Evolutionary conservation across 2,797 vertebrate genomes (phyloP), one percentile per base, ranked within the genome.

Genomic region (Tragelaphus eurycerus): DNA sequence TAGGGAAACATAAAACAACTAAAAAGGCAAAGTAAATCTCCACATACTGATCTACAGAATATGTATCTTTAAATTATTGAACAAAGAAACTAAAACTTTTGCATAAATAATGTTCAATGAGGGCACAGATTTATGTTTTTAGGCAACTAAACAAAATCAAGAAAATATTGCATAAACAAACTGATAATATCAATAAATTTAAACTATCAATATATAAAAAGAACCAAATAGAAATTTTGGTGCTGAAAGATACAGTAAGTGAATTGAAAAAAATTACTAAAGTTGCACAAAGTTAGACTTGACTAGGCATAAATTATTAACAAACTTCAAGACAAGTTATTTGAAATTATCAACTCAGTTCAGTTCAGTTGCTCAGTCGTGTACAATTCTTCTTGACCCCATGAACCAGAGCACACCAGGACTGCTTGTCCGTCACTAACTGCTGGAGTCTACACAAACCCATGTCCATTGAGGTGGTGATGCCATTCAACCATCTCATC

Each of bases 331-430:
- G 62, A 19, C 15, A 64, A 64, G n/a, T n/a, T 64, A 64, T 64
- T 64, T 64, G 31, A 64, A 64, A 64, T 64, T 64, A n/a, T 64
- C 31, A n/a, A 4, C 31, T 64, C 16, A n/a, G 15, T 64, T n/a
- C 16, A 64, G 15, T 17, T 64, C 62, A 64, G 16, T 64, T 64
- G 16, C 62, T 64, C 62, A n/a, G 31, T 64, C 2, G 0, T n/a
- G 62, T 64, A 7, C 9, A 2, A 64, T 15, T 64, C 31, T 62
- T 31, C 15, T 13, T 31, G 29, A 15, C 3, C 29, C 6, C 29
- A 62, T 64, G 29, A 62, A 64, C 31, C 0, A 0, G 31, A 64
- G 15, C 60, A n/a, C 4, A 0, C 3, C 31, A 64, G 29, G 31
- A 31, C 60, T n/a, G 31, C 60, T 31, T 64, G 14, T 64, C 60